phyloP scores from a whole-genome alignment of 2,113 vertebrate genomes.

The Octodon degus region DNA sequence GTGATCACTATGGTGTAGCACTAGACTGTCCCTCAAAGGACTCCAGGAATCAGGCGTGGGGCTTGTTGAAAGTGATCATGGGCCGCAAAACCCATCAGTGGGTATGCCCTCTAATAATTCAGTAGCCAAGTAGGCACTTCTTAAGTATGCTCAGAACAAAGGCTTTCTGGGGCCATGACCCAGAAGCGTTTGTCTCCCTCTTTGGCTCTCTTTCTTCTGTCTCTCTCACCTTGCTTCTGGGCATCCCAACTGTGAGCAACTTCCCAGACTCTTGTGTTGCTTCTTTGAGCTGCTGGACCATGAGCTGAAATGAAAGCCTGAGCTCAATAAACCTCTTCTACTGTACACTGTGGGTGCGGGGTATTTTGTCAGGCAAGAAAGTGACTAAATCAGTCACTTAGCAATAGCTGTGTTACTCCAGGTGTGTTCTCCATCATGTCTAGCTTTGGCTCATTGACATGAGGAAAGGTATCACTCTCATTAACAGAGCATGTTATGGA shows the following conservation, averaged over 20 bases:
- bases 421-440: neutral
- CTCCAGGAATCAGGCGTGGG: neutral
- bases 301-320: neutral
- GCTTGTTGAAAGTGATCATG: neutral
- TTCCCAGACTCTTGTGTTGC: neutral
- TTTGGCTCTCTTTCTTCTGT: neutral
- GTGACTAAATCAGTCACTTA: neutral
- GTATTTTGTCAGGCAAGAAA: neutral
- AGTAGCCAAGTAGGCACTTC: neutral
- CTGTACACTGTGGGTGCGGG: neutral
- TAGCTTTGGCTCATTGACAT: neutral
- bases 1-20: no score
- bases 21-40: neutral
- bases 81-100: neutral
- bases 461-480: fast-evolving
- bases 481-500: neutral
- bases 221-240: neutral
- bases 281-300: neutral
- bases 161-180: neutral
- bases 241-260: neutral
- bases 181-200: neutral
- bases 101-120: neutral
- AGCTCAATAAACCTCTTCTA: neutral
- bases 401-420: fast-evolving
- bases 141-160: neutral